Percentiles rank a stretch among this genome's conserved stretches.
Conservation (phyloP, 2,888 invertebrate genomes). For the Drosophila monieri region DNA sequence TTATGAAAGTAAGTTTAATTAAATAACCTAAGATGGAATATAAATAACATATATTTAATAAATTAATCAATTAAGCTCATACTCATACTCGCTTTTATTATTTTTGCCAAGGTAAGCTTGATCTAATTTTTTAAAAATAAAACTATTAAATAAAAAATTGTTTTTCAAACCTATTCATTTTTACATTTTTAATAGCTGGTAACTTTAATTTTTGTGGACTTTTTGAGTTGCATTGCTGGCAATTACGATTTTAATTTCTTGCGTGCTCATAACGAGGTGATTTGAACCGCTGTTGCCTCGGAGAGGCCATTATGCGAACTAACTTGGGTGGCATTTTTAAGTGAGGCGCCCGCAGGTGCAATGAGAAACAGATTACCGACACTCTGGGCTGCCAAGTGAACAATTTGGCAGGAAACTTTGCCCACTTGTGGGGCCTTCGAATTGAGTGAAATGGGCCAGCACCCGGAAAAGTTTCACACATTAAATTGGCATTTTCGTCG, state of each 20-base stretch:
- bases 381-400: neutral
- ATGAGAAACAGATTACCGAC: neutral
- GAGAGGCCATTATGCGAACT: slow-evolving; percentile 1
- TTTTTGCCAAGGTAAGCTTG: no score
- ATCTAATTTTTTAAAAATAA: no score
- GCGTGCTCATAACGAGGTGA: neutral
- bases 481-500: slow-evolving; percentile 11
- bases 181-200: no score
- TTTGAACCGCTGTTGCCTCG: neutral
- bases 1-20: no score
- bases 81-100: no score
- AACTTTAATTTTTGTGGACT: neutral
- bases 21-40: no score
- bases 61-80: no score
- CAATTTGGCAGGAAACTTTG: slow-evolving; percentile 5
- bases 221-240: neutral
- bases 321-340: neutral
- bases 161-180: no score
- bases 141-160: no score
- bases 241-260: neutral
- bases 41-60: no score
- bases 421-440: neutral
- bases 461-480: neutral
- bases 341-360: slow-evolving; percentile 4
- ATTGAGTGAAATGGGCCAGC: neutral